Evolutionary conservation across 2,888 invertebrate genomes (phyloP), one percentile per base, ranked within the genome.

Genomic region (Resseliella maxima): DNA sequence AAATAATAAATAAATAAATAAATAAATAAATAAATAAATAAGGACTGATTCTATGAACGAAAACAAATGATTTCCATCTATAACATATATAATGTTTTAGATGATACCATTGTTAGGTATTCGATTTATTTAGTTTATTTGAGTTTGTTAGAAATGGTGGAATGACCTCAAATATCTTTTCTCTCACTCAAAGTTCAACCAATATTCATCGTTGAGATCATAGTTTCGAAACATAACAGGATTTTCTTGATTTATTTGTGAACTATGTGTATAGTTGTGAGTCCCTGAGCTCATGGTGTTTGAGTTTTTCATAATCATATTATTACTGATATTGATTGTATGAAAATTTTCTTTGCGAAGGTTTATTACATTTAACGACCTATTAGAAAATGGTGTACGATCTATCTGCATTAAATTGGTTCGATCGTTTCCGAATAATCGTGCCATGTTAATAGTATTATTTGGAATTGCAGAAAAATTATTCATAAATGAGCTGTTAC

Each of bases 161-260:
- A 50, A 15, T 18, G 8, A 31, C 36, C 35, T 36, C 36, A 5
- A 35, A 36, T 36, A 41, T 85, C 27, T 64, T 86, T 18, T 87
- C 31, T 86, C 86, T 46, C 85, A 86, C 85, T 88, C 88, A 86
- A 88, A 88, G 35, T 87, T 85, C 41, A 88, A 86, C 88, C 88
- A 88, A 86, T 86, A 88, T 59, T 88, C 88, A 87, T 88, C 88
- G 35, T 88, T 88, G 59, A 88, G 85, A 87, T 88, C 88, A 50
- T 88, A 88, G 86, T 87, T 88, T 86, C 87, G 87, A 31, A 88
- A 88, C 6, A 21, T 86, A 6, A 81, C 81, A 0, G 83, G 38
- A 38, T 83, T 83, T 38, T 83, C 83, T 38, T 21, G 38, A 21
- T n/a, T n/a, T 8, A 38, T 1, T 8, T 83, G 83, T 83, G 41